Evolutionary conservation across 2,113 vertebrate genomes (phyloP).

Genomic region (Loxodonta africana): DNA sequence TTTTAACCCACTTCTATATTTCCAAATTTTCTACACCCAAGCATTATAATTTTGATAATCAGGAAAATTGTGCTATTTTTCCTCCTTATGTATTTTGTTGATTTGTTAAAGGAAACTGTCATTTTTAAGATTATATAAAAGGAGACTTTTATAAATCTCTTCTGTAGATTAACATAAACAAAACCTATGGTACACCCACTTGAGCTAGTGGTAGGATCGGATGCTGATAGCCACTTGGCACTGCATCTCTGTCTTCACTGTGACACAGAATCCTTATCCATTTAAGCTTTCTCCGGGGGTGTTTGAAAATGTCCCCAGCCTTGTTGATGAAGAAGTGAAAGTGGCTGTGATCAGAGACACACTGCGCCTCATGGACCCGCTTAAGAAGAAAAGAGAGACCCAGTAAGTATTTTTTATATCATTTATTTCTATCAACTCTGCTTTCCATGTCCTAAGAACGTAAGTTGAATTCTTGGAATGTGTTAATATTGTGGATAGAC

Average conservation of each 20-base stretch:
- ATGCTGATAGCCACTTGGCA: not conserved
- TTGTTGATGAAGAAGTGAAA: constrained; percentile 97
- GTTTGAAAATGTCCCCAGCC: constrained; percentile 95
- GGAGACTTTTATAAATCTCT: not conserved
- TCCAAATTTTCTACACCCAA: not conserved
- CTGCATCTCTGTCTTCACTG: not conserved
- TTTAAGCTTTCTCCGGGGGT: constrained; percentile 96
- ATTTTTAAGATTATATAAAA: not conserved
- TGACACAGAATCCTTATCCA: constrained; percentile 69
- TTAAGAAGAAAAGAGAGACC: constrained; percentile 87
- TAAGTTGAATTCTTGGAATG: not conserved
- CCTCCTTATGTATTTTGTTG: constrained; percentile 18
- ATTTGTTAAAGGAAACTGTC: constrained; percentile 49
- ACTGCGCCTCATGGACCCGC: constrained; percentile 95
- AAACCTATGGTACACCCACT: not conserved
- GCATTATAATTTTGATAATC: constrained; percentile 10
- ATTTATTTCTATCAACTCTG: not conserved
- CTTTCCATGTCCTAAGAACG: not conserved
- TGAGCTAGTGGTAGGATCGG: not conserved
- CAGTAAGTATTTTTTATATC: constrained; percentile 83
- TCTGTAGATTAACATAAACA: not conserved
- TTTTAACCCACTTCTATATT: not conserved
- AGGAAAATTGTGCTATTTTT: not conserved
- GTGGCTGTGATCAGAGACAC: constrained; percentile 98
- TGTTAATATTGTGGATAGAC: not conserved